Conservation (phyloP, 2,888 invertebrate species). For the Drosophila diplacantha region DNA sequence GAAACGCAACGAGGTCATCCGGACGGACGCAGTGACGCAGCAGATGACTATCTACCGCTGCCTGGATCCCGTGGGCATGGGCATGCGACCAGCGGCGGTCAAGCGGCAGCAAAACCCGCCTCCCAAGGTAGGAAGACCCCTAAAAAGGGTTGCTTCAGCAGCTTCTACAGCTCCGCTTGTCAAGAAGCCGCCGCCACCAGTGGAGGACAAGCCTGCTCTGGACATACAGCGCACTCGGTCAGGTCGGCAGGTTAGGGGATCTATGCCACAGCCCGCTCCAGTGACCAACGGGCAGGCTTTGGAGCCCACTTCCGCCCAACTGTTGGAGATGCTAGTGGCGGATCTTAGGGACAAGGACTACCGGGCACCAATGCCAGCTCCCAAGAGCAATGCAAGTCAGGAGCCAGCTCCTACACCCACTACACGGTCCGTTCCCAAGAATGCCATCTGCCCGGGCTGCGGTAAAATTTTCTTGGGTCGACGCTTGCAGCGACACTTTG, state of each 20-base stretch:
- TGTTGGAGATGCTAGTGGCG: slow-evolving; percentile 59
- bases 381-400: background rate
- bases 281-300: slow-evolving; percentile 17
- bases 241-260: slow-evolving; percentile 62
- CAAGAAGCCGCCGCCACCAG: background rate
- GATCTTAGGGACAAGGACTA: slow-evolving; percentile 67
- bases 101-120: slow-evolving; percentile 9
- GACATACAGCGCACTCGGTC: slow-evolving; percentile 60
- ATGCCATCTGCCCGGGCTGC: slow-evolving; percentile 74
- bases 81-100: slow-evolving; percentile 44
- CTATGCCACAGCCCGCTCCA: slow-evolving; percentile 32
- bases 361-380: slow-evolving; percentile 30
- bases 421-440: slow-evolving; percentile 61
- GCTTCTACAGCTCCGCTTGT: slow-evolving; percentile 9
- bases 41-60: slow-evolving; percentile 75
- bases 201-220: slow-evolving; percentile 4
- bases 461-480: slow-evolving; percentile 76
- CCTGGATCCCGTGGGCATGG: slow-evolving; percentile 68
- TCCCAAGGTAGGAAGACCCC: slow-evolving; percentile 52
- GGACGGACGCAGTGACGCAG: slow-evolving; percentile 66
- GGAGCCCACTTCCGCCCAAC: slow-evolving; percentile 43
- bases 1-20: slow-evolving; percentile 73
- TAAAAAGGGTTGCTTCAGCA: slow-evolving; percentile 46
- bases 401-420: slow-evolving; percentile 15
- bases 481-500: slow-evolving; percentile 73